Evolutionary conservation across 1,140 invertebrate species (phyloP), one percentile per base, ranked within the genome.

Genomic region (Hycleus phaleratus): DNA sequence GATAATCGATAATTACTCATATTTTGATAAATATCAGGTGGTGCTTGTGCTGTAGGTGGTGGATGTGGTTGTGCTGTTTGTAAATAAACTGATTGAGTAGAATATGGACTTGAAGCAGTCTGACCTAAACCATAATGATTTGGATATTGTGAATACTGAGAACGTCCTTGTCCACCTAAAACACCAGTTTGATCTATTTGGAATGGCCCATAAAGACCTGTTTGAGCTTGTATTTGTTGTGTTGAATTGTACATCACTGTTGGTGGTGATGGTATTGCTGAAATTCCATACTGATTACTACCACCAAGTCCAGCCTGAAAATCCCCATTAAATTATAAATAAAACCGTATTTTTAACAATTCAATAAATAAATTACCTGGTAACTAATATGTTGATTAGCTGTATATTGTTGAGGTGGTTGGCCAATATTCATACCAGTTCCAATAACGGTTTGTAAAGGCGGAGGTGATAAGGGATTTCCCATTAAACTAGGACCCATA

Each of bases 201-300:
- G 72, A 87, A 85, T 58, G 85, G 77, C 62, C 86, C 85, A 63
- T 88, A 88, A 26, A 94, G 77, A 47, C 88, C 85, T 49, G 85
- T 85, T 73, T 92, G 90, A 26, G 83, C 81, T 52, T 66, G 68
- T 18, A 79, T 58, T 64, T 88, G 76, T 72, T 88, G 84, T 54
- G 85, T 83, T 25, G 87, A 85, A 59, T 90, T 91, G 54, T 87
- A 85, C 4, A 91, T 38, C 52, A 85, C 82, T 3, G 85, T 85
- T 10, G 89, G 89, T 8, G 90, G 89, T 46, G 88, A 91, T 7
- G 90, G 88, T 65, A 88, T 86, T 8, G 89, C 85, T 26, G 89
- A 85, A 66, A 91, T 85, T 3, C 86, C 84, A 62, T 88, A 90
- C 64, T 86, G 85, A 12, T 81, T 71, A 39, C 59, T 71, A 53